Conservation (phyloP, 1,140 invertebrate species). For the Chelonus insularis region DNA sequence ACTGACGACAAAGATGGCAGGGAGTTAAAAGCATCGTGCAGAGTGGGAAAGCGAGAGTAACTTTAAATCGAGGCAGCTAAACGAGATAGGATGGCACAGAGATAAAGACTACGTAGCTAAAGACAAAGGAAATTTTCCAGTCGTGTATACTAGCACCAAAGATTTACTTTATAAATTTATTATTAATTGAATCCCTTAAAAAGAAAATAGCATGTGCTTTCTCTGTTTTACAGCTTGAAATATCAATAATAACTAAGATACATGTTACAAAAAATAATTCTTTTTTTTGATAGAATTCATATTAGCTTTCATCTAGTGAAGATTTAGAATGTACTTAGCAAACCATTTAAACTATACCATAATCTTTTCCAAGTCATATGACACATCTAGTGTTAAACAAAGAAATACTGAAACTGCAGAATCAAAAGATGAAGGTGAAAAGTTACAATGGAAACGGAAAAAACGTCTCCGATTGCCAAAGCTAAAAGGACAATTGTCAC, state of each 20-base stretch:
- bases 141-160: not conserved
- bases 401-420: constrained; percentile 7
- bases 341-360: not conserved
- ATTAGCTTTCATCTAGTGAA: too few relatives aligned
- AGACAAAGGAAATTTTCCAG: not conserved
- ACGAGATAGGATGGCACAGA: not conserved
- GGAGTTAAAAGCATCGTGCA: not conserved
- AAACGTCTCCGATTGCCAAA: not conserved
- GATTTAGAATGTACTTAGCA: too few relatives aligned
- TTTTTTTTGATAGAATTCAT: too few relatives aligned
- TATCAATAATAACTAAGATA: too few relatives aligned
- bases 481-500: constrained; percentile 9
- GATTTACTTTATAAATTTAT: not conserved
- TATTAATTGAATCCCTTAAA: not conserved
- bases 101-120: not conserved
- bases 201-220: not conserved
- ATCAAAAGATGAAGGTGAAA: constrained; percentile 16
- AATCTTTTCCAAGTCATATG: constrained; percentile 12
- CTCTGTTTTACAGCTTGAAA: too few relatives aligned
- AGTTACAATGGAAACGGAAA: not conserved
- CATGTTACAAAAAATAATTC: too few relatives aligned
- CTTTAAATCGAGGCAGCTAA: not conserved
- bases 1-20: constrained; percentile 9
- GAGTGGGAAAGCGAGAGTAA: not conserved
- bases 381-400: not conserved